A percentile compares a stretch with the other conserved stretches of the same genome.
phyloP scores from a whole-genome alignment of 2,113 vertebrate species.

The Smithornis capensis region DNA sequence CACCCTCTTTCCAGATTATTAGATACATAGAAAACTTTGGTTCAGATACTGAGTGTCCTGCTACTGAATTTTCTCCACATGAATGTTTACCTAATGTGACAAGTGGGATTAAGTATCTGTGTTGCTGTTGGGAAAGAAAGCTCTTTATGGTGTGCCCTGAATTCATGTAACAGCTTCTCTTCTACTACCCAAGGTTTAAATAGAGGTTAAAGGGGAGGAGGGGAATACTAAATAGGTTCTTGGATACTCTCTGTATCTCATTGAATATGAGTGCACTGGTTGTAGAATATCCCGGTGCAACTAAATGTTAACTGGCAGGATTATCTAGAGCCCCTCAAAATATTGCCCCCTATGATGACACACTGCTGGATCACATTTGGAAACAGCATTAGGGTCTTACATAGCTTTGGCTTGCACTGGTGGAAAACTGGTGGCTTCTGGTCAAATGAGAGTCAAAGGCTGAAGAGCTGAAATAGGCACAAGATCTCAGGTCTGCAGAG shows the following conservation, averaged over 20 bases:
- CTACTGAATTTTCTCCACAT: background rate
- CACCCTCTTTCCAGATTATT: background rate
- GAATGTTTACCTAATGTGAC: background rate
- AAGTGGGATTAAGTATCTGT: background rate
- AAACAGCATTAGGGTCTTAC: background rate
- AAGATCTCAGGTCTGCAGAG: background rate
- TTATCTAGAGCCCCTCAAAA: background rate
- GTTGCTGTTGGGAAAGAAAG: background rate
- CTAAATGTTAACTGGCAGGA: background rate
- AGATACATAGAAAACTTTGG: background rate
- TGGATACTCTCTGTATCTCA: background rate
- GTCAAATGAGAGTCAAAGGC: background rate
- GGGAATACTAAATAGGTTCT: background rate
- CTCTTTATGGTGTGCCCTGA: background rate
- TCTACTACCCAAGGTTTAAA: background rate
- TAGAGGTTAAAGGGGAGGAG: background rate
- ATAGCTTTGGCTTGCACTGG: background rate
- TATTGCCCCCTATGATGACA: background rate
- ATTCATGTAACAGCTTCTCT: background rate
- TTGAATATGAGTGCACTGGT: background rate
- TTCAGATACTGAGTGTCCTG: background rate
- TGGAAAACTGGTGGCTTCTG: background rate
- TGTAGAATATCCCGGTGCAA: background rate
- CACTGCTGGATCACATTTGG: background rate
- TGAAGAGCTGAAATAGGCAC: background rate